Evolutionary conservation across 2,113 vertebrate species (phyloP).

Genomic region (Phainopepla nitens): DNA sequence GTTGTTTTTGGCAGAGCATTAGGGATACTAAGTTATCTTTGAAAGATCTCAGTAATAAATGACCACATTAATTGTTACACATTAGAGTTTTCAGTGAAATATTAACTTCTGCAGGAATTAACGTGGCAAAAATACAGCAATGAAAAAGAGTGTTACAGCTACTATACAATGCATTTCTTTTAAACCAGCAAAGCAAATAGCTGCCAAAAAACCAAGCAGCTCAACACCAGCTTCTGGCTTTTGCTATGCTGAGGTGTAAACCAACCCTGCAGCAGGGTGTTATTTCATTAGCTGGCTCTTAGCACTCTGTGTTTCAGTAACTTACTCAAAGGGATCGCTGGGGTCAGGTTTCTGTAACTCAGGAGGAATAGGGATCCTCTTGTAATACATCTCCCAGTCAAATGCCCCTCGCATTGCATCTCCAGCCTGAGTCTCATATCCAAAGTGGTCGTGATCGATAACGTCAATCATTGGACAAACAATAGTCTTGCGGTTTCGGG

Average conservation of each 20-base stretch:
- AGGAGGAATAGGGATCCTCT: slow-evolving; percentile 93
- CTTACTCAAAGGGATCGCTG: slow-evolving; percentile 97
- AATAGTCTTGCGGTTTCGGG: slow-evolving; percentile 90
- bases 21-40: not conserved
- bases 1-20: slow-evolving; percentile 24
- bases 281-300: not conserved
- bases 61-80: not conserved
- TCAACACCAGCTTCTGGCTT: slow-evolving; percentile 16
- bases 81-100: slow-evolving; percentile 13
- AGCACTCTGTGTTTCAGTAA: not conserved
- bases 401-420: slow-evolving; percentile 97
- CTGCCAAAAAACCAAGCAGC: slow-evolving; percentile 33
- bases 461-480: slow-evolving; percentile 99
- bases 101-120: slow-evolving; percentile 30
- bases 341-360: slow-evolving; percentile 86
- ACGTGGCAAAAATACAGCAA: slow-evolving; percentile 13
- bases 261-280: not conserved
- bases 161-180: not conserved
- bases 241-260: not conserved
- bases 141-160: slow-evolving; percentile 4
- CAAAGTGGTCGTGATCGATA: slow-evolving; percentile 95
- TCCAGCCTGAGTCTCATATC: slow-evolving; percentile 93
- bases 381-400: slow-evolving; percentile 99
- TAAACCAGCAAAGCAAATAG: slow-evolving; percentile 13
- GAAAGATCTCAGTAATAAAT: slow-evolving; percentile 23